Evolutionary conservation across 2,797 vertebrate genomes (phyloP).

Genomic region (Sparus aurata): DNA sequence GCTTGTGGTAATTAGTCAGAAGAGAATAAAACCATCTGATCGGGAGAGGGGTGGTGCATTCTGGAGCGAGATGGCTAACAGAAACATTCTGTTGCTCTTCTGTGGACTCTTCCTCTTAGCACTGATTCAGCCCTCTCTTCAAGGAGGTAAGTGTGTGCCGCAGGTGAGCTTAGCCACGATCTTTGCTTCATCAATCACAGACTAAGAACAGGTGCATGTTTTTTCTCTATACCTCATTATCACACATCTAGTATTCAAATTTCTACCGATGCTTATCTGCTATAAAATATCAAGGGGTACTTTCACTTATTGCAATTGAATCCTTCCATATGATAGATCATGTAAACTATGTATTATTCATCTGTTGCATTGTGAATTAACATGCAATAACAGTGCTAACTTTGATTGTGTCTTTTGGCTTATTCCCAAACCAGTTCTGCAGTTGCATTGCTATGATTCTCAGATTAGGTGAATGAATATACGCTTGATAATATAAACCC

Average conservation of each 20-base stretch:
- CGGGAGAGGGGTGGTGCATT: conserved; percentile 90
- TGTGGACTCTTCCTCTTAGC: conserved; percentile 89
- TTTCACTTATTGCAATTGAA: conserved; percentile 3
- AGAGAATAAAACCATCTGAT: conserved; percentile 95
- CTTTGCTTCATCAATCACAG: conserved; percentile 53
- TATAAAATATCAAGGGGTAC: background rate
- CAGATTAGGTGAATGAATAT: conserved; percentile 13
- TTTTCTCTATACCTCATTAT: background rate
- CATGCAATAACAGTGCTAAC: background rate
- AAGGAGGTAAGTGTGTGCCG: conserved; percentile 92
- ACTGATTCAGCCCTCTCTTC: conserved; percentile 89
- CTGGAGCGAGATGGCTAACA: conserved; percentile 94
- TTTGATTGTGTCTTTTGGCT: background rate
- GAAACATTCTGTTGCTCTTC: conserved; percentile 88
- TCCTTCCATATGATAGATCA: background rate
- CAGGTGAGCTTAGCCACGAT: conserved; percentile 57
- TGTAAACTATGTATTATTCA: background rate
- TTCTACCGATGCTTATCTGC: conserved; percentile 11
- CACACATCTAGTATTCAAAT: background rate
- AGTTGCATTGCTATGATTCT: conserved; percentile 23
- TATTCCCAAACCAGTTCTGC: background rate
- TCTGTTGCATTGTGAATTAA: conserved; percentile 9
- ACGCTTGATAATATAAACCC: conserved; percentile 4
- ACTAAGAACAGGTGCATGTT: conserved; percentile 71
- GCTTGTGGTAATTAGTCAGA: conserved; percentile 90